Evolutionary conservation across 2,888 invertebrate genomes (phyloP).

Genomic region (Physocephala rufipes): DNA sequence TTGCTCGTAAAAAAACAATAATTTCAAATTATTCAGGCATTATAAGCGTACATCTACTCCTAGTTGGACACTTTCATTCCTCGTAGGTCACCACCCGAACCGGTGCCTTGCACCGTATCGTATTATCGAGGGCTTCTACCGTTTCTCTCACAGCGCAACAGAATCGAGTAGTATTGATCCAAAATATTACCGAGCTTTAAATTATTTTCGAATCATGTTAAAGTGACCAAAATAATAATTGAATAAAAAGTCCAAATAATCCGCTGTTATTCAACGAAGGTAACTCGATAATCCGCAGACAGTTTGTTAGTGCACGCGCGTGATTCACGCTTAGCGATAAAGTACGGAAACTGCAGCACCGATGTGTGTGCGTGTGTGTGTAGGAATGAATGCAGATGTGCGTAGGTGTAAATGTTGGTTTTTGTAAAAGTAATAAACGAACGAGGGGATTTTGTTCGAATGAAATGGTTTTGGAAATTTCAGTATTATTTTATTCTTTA

Average conservation of each 20-base stretch:
- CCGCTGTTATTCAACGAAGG: not conserved
- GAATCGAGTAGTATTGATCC: not conserved
- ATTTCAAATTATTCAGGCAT: too few relatives aligned
- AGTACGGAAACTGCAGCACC: not conserved
- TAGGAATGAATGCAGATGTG: not conserved
- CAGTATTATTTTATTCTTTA: too few relatives aligned
- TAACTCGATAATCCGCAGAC: conserved; percentile 5
- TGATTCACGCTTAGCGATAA: not conserved
- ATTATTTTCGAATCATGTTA: conserved; percentile 25
- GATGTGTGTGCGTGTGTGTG: conserved; percentile 2
- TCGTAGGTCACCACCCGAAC: not conserved
- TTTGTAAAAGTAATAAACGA: not conserved
- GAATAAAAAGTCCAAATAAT: conserved; percentile 31
- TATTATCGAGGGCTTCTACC: not conserved
- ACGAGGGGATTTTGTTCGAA: too few relatives aligned
- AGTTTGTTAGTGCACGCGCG: conserved; percentile 13
- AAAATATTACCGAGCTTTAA: conserved; percentile 25
- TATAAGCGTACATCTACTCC: too few relatives aligned
- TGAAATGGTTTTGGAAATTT: too few relatives aligned
- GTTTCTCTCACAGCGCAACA: not conserved
- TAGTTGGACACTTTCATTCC: too few relatives aligned
- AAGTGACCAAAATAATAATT: conserved; percentile 32
- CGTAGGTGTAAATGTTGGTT: not conserved
- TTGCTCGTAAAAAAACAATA: not conserved
- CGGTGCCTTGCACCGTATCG: not conserved